Percentiles rank a stretch among this genome's conserved stretches.
Evolutionary conservation across 35 echinoderm and acorn worm genomes (phyloP).

Genomic region (Antedon bifida): DNA sequence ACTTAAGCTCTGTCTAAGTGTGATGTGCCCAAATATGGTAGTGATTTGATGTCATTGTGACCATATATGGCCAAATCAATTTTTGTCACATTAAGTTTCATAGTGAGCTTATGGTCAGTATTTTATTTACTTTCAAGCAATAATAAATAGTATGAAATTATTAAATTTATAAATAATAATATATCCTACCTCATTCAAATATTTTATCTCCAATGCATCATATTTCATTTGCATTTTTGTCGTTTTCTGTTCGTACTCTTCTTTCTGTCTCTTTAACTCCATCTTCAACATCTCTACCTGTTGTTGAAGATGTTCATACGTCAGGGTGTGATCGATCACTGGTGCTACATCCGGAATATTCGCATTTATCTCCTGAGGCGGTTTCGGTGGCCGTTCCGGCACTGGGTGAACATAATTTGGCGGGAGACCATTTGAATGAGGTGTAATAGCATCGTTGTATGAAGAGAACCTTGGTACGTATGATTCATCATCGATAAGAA

Average conservation of each 20-base stretch:
- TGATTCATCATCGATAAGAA: background rate
- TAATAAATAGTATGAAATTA: background rate
- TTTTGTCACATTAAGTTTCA: too few relatives aligned
- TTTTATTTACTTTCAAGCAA: too few relatives aligned
- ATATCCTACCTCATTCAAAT: slow-evolving; percentile 62
- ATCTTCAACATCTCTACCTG: slow-evolving; percentile 53
- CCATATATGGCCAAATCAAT: too few relatives aligned
- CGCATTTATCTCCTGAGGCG: too few relatives aligned
- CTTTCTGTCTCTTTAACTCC: slow-evolving; percentile 51
- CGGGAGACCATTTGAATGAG: background rate
- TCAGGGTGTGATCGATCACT: background rate
- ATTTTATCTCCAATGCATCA: slow-evolving; percentile 59
- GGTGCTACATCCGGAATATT: slow-evolving; percentile 9
- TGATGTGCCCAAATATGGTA: too few relatives aligned
- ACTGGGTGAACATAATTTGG: slow-evolving; percentile 26
- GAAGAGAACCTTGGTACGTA: background rate
- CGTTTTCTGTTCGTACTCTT: slow-evolving; percentile 45
- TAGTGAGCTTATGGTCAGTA: too few relatives aligned
- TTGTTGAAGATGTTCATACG: slow-evolving; percentile 18
- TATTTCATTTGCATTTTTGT: slow-evolving; percentile 57
- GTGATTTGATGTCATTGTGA: too few relatives aligned
- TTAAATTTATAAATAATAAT: background rate
- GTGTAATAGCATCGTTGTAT: background rate
- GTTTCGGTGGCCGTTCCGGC: slow-evolving; percentile 51
- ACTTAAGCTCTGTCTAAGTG: too few relatives aligned